Base-by-base conservation (phyloP, 2,113 vertebrate species). In the Perca flavescens region DNA sequence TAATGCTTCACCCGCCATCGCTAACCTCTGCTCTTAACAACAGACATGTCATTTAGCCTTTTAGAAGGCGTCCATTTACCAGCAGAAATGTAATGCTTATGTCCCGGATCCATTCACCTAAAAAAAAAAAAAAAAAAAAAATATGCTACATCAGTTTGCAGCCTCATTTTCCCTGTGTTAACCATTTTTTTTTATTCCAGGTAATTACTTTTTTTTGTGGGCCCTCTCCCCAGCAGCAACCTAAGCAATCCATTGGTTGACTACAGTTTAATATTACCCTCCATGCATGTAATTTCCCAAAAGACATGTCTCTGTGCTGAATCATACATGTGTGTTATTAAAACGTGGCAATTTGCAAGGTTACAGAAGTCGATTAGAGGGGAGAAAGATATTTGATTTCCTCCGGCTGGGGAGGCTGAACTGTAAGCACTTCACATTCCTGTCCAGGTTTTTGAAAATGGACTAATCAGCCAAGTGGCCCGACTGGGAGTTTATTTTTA, bases 291-390 rank as follows among this genome's bases (percentile, higher is more conserved):
- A 56, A 93, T 94, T 92, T 93, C 93, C 92, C 89, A 17, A 47
- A 77, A 84, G 90, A 80, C 63, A 54, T 0, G 28, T 28, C 46
- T 68, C 73, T 88, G 71, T 86, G 92, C 92, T 91, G 92, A 93
- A 79, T 92, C 91, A 91, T 80, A 80, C 80, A 66, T 75, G 71
- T 72, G 62, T 52, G 60, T 80, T 91, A 92, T 92, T 92, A 91
- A 80, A 88, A 76, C 34, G 19, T 66, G 16, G 69, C 73, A 80
- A 91, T 91, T 87, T 85, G 64, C 47, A 43, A 73, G 60, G 80
- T 77, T 75, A 58, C 22, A 61, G 17, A 50, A 47, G 79, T 61
- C 62, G 63, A 82, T 75, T 73, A 80, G 47, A 86, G 69, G 28
- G 60, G 22, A 28, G 58, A 60, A 54, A 77, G 69, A 65, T 47